Conservation (phyloP, 2,797 vertebrate genomes). For the Falco rusticolus region DNA sequence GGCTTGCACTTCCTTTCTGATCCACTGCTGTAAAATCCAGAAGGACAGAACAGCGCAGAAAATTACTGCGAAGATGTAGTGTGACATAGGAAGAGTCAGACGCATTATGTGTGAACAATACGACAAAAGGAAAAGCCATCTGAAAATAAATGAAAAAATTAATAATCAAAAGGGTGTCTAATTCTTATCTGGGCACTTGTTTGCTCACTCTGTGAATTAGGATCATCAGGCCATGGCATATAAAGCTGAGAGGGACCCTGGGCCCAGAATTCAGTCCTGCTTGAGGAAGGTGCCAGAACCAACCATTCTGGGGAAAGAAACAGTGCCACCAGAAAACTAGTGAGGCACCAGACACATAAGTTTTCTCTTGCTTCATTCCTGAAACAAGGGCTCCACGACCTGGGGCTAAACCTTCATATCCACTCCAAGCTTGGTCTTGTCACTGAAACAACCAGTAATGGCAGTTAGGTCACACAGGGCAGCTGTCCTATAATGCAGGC, state of each 20-base stretch:
- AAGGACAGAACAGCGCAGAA: conserved; percentile 64
- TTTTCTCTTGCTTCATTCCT: neutral
- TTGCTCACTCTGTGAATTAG: neutral
- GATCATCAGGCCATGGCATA: neutral
- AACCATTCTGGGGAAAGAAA: neutral
- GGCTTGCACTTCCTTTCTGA: conserved; percentile 69
- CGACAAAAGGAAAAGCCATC: conserved; percentile 59
- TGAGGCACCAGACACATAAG: accelerated
- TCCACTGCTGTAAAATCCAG: conserved; percentile 71
- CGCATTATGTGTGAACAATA: conserved; percentile 70
- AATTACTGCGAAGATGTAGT: conserved; percentile 65
- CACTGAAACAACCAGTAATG: neutral
- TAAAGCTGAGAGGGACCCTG: neutral
- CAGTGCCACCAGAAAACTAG: neutral
- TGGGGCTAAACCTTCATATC: neutral
- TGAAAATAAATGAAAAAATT: conserved; percentile 66
- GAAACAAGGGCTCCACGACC: neutral
- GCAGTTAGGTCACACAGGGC: neutral
- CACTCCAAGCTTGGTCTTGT: neutral
- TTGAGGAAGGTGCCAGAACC: neutral
- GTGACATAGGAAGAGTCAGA: conserved; percentile 70
- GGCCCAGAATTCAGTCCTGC: neutral
- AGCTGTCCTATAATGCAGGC: neutral
- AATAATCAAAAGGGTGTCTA: conserved; percentile 65
- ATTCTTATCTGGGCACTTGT: conserved; percentile 47